Conservation (phyloP, 2,797 vertebrate species). For the Halcyon badia region DNA sequence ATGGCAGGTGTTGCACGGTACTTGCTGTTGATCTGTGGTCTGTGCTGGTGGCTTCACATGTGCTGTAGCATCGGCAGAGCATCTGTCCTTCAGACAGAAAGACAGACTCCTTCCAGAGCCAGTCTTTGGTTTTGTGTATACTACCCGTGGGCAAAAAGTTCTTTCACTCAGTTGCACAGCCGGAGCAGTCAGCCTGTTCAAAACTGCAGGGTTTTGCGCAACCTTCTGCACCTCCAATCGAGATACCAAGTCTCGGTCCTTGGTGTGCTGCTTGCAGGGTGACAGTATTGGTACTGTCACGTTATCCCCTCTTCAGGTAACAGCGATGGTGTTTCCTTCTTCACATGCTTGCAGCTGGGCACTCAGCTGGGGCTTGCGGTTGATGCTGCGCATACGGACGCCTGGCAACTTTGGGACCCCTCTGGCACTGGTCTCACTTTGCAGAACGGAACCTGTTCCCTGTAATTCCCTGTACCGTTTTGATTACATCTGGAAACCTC, state of each 20-base stretch:
- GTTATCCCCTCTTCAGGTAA: background rate
- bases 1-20: background rate
- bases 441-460: background rate
- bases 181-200: background rate
- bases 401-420: background rate
- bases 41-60: background rate
- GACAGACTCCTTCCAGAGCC: background rate
- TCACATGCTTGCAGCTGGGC: background rate
- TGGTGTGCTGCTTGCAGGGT: background rate
- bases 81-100: background rate
- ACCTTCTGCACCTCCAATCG: background rate
- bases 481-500: accelerated
- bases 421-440: background rate
- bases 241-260: background rate
- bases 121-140: accelerated
- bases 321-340: too few relatives aligned
- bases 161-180: background rate
- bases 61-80: background rate
- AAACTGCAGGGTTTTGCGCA: background rate
- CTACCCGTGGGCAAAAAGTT: background rate
- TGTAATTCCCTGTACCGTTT: background rate
- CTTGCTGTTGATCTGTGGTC: background rate
- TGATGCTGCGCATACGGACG: accelerated
- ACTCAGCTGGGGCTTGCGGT: background rate
- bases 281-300: background rate